Evolutionary conservation across 1,140 invertebrate species (phyloP).

Genomic region (Neocloeon triangulifer): DNA sequence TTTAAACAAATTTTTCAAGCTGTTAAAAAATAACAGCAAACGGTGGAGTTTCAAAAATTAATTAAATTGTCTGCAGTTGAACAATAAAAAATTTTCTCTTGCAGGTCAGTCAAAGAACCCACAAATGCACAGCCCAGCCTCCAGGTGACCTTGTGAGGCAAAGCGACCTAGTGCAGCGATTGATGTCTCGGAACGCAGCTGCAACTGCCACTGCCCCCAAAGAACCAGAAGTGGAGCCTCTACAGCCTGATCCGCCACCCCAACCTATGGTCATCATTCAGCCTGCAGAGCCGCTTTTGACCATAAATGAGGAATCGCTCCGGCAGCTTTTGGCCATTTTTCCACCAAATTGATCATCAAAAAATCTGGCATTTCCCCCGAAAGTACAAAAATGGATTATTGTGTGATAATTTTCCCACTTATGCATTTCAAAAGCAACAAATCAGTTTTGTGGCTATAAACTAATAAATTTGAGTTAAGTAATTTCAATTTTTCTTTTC

Average conservation of each 20-base stretch:
- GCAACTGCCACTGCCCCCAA: slow-evolving; percentile 4
- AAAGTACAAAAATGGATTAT: no score
- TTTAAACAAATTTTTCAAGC: slow-evolving; percentile 5
- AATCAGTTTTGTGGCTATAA: no score
- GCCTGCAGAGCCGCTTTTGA: slow-evolving; percentile 15
- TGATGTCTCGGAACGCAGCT: slow-evolving; percentile 12
- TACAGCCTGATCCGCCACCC: slow-evolving; percentile 16
- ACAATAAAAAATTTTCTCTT: no score
- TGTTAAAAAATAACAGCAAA: no score
- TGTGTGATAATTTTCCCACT: no score
- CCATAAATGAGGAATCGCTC: slow-evolving; percentile 25
- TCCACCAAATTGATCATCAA: no score
- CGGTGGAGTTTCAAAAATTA: no score
- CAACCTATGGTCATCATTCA: slow-evolving; percentile 15
- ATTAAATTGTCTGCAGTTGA: no score
- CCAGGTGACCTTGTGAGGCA: slow-evolving; percentile 25
- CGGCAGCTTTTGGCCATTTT: slow-evolving; percentile 23
- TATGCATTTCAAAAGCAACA: no score
- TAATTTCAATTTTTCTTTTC: no score
- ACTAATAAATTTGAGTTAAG: no score
- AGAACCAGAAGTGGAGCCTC: slow-evolving; percentile 17
- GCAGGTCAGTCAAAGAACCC: slow-evolving; percentile 52
- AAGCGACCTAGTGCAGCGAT: slow-evolving; percentile 23
- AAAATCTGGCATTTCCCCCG: no score
- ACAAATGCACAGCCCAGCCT: slow-evolving; percentile 42